phyloP scores from a whole-genome alignment of 2,113 vertebrate genomes.

The Clarias macrocephalus region DNA sequence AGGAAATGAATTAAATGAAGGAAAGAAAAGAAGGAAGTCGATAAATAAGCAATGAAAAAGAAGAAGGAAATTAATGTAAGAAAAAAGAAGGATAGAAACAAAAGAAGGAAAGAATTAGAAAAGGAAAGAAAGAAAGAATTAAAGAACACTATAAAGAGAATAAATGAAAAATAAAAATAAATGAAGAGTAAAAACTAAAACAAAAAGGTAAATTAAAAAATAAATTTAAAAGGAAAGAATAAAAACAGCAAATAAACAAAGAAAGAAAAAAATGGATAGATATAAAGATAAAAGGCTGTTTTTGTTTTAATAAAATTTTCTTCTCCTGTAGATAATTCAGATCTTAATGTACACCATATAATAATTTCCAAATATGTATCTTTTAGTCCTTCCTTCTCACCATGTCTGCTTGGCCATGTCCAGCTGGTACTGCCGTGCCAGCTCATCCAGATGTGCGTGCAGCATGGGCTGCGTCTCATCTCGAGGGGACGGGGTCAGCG shows the following conservation, averaged over 20 bases:
- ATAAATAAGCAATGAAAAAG: no score
- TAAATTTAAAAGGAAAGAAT: neutral
- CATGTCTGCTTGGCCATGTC: constrained; percentile 97
- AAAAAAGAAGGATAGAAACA: neutral
- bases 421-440: constrained; percentile 96
- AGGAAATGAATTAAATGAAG: neutral
- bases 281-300: neutral
- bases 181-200: neutral
- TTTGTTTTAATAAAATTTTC: neutral
- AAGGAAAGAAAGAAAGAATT: neutral
- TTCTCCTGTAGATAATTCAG: neutral
- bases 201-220: neutral
- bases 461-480: constrained; percentile 98
- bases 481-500: constrained; percentile 91
- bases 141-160: neutral
- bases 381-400: constrained; percentile 64
- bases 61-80: neutral
- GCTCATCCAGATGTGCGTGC: constrained; percentile 93
- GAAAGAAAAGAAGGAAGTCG: neutral
- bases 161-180: neutral
- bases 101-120: neutral
- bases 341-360: neutral
- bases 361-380: neutral
- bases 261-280: neutral
- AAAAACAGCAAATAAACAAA: neutral